phyloP scores from a whole-genome alignment of 2,888 invertebrate species.

The Drosophila tripunctata region DNA sequence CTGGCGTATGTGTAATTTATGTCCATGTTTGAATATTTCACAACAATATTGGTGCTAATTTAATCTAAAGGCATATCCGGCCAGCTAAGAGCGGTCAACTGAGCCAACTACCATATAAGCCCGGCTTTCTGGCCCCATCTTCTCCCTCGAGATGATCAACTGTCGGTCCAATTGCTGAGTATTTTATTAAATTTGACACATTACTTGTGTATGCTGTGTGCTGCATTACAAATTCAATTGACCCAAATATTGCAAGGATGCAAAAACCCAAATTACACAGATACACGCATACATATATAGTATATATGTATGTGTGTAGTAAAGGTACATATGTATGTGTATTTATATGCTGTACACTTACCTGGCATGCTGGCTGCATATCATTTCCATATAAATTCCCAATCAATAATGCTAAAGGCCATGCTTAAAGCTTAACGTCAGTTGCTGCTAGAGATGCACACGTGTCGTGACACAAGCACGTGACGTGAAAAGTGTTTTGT shows the following conservation, averaged over 20 bases:
- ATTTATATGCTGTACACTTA: constrained; percentile 5
- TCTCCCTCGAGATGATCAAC: constrained; percentile 25
- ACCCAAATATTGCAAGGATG: constrained; percentile 60
- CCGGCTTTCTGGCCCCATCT: not conserved
- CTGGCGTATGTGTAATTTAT: constrained; percentile 11
- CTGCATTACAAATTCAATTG: constrained; percentile 70
- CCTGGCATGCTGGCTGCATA: constrained; percentile 5
- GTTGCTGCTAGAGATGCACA: constrained; percentile 6
- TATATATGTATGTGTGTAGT: constrained; percentile 6
- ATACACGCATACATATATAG: constrained; percentile 4
- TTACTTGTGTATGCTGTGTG: constrained; percentile 36
- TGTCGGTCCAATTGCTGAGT: constrained; percentile 26
- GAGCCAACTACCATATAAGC: not conserved
- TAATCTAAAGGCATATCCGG: constrained; percentile 26
- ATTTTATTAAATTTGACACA: constrained; percentile 65
- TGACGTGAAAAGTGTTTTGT: not conserved
- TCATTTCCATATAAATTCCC: constrained; percentile 43
- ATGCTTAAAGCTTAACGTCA: constrained; percentile 25
- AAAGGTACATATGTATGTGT: constrained; percentile 5
- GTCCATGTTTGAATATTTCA: constrained; percentile 20
- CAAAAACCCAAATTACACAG: constrained; percentile 32
- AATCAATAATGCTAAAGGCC: constrained; percentile 57
- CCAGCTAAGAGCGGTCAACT: not conserved
- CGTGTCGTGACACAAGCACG: constrained; percentile 3
- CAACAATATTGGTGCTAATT: constrained; percentile 26